Evolutionary conservation across 1,140 invertebrate genomes (phyloP), one percentile per base, ranked within the genome.

Genomic region (Drosophila ercepeae): DNA sequence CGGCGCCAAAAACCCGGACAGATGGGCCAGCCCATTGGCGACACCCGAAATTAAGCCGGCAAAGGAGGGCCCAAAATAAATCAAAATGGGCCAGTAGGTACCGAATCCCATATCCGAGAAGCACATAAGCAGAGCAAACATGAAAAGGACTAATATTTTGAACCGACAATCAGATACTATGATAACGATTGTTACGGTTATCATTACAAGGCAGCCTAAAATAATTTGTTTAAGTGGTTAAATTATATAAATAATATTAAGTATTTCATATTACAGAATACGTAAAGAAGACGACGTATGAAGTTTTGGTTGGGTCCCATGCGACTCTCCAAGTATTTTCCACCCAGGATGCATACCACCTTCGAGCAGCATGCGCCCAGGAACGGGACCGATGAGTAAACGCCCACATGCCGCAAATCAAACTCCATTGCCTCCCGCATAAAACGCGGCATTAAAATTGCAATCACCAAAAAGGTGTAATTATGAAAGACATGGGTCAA

Each of bases 1-100:
- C 4, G 89, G 86, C 2, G 78, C 71, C n/a, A 84, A 11, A 59
- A 90, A 88, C 14, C 89, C 89, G n/a, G 74, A 75, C 0, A 78
- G 52, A 21, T 83, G 83, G 0, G 69, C 82, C 23, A 84, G 11
- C 14, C 75, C 58, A 41, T 91, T 91, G 32, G 89, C 73, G 5
- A 89, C 19, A 1, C 89, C 89, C 1, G 86, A 78, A 4, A 91
- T 50, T 0, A 91, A 42, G 1, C 89, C 89, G 0, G 89, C 73
- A 72, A 78, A 91, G 0, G 89, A 77, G 6, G 89, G 89, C 8
- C 86, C 89, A 36, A 91, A 78, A 27, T 84, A 88, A 5, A 91
- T 55, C 11, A 89, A 49, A 25, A 78, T 89, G 4, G 86, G 77
- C 89, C 89, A 91, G 51, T 91, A 91, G 16, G 51, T 71, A 44